phyloP scores from a whole-genome alignment of 1,140 invertebrate genomes.

The Heliothis virescens region DNA sequence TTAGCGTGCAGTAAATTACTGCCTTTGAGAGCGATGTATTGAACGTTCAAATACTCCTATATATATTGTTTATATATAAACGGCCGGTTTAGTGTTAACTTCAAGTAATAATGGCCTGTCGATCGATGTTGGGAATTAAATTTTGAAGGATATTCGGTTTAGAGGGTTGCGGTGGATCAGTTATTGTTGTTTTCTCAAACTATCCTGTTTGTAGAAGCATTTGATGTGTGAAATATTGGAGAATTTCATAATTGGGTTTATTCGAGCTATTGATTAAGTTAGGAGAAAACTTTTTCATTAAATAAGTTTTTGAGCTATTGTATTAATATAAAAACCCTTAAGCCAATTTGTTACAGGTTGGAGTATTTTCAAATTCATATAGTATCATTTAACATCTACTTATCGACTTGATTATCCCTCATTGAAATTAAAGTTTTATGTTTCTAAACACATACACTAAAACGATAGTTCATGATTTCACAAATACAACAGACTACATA shows the following conservation, averaged over 20 bases:
- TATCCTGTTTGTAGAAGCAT: neutral
- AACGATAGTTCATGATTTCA: neutral
- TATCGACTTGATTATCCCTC: too few species aligned
- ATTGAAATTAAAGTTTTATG: too few species aligned
- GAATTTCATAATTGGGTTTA: too few species aligned
- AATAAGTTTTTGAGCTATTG: too few species aligned
- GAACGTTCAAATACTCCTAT: conserved; percentile 24
- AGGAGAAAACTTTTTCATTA: too few species aligned
- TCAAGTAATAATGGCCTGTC: conserved; percentile 35
- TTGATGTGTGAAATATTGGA: neutral
- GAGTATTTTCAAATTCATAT: too few species aligned
- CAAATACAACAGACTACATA: neutral
- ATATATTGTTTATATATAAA: conserved; percentile 1
- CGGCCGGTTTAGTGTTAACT: conserved; percentile 13
- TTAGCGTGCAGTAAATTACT: conserved; percentile 32
- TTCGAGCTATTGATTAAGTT: too few species aligned
- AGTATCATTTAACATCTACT: too few species aligned
- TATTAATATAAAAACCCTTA: too few species aligned
- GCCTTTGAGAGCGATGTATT: conserved; percentile 36
- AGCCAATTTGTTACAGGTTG: too few species aligned
- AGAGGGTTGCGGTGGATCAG: neutral
- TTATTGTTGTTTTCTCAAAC: conserved; percentile 2
- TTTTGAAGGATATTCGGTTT: conserved; percentile 8
- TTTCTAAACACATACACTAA: too few species aligned
- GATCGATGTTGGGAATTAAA: conserved; percentile 19